phyloP scores from a whole-genome alignment of 2,888 invertebrate genomes.

The Aspidiotus rigidus region DNA sequence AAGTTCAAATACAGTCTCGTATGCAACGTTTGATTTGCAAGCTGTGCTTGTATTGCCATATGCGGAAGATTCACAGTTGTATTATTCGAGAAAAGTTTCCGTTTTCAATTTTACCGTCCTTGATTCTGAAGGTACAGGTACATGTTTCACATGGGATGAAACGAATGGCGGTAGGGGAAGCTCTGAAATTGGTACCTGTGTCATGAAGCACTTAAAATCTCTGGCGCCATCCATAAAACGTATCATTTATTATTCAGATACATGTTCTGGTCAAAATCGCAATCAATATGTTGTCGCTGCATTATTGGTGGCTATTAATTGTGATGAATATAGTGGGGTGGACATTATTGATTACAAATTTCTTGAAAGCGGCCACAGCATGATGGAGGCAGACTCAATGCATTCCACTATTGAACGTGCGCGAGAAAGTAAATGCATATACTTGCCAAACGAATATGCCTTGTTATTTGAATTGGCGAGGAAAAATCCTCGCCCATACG shows the following conservation, averaged over 20 bases:
- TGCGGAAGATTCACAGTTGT: slow-evolving; percentile 39
- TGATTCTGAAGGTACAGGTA: slow-evolving; percentile 39
- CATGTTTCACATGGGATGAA: slow-evolving; percentile 40
- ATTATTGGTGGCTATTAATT: slow-evolving; percentile 36
- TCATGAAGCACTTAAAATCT: slow-evolving; percentile 35
- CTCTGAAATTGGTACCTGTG: slow-evolving; percentile 39
- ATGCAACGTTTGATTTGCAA: slow-evolving; percentile 40
- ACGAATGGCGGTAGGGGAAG: slow-evolving; percentile 40
- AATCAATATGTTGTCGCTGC: slow-evolving; percentile 39
- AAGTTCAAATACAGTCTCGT: slow-evolving; percentile 37
- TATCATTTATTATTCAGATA: slow-evolving; percentile 27
- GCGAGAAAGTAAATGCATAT: slow-evolving; percentile 37
- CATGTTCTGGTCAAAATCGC: slow-evolving; percentile 32
- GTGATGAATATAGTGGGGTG: slow-evolving; percentile 34
- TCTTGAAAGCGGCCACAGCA: slow-evolving; percentile 39
- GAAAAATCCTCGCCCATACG: slow-evolving; percentile 37
- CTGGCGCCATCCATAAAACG: slow-evolving; percentile 12
- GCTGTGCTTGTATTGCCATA: slow-evolving; percentile 40
- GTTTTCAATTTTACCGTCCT: slow-evolving; percentile 40
- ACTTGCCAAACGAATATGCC: slow-evolving; percentile 37
- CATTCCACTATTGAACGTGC: slow-evolving; percentile 38
- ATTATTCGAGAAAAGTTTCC: slow-evolving; percentile 40
- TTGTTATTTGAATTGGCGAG: slow-evolving; percentile 35
- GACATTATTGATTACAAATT: slow-evolving; percentile 38
- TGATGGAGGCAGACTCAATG: slow-evolving; percentile 39